A percentile compares a stretch with the other conserved stretches of the same genome.
These are phyloP conservation scores for Cerceris ruficornis DNA, from an alignment of 2,888 invertebrate genomes.

Conservation along the genomic window DNA sequence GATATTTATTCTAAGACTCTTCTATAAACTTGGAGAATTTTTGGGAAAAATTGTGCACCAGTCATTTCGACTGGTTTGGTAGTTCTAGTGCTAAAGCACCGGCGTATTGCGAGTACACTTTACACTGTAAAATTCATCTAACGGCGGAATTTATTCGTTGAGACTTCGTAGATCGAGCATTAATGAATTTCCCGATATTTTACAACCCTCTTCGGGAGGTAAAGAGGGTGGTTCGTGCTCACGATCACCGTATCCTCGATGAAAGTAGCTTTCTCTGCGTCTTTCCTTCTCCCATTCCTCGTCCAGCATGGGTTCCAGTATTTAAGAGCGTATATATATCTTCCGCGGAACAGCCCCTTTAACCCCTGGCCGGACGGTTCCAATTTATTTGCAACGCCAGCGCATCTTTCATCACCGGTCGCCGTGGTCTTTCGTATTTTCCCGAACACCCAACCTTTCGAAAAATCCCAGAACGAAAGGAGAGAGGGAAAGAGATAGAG, in stretches of 20 bases:
- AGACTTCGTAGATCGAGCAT: slow-evolving; percentile 53
- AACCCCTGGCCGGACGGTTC: slow-evolving; percentile 41
- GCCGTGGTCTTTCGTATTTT: slow-evolving; percentile 35
- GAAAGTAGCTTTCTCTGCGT: slow-evolving; percentile 44
- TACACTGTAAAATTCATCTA: slow-evolving; percentile 48
- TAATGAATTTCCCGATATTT: slow-evolving; percentile 68
- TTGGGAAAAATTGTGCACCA: no score
- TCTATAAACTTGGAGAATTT: no score
- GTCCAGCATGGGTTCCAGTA: slow-evolving; percentile 28
- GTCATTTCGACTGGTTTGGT: no score
- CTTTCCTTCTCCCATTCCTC: slow-evolving; percentile 6
- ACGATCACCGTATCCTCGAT: slow-evolving; percentile 29
- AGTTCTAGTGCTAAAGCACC: no score
- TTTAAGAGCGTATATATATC: slow-evolving; percentile 60
- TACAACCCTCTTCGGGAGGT: slow-evolving; percentile 41
- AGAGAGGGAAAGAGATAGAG: no score
- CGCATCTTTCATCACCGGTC: slow-evolving; percentile 57
- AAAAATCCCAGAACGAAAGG: neutral
- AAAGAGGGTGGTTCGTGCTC: neutral
- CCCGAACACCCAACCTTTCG: slow-evolving; percentile 14
- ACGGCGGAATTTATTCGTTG: slow-evolving; percentile 56
- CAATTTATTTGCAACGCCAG: slow-evolving; percentile 61
- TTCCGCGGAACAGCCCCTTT: slow-evolving; percentile 44
- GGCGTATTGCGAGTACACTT: slow-evolving; percentile 25
- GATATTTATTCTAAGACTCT: no score